phyloP scores from a whole-genome alignment of 53 echinoderm and acorn worm species.

The Henricia sp. region DNA sequence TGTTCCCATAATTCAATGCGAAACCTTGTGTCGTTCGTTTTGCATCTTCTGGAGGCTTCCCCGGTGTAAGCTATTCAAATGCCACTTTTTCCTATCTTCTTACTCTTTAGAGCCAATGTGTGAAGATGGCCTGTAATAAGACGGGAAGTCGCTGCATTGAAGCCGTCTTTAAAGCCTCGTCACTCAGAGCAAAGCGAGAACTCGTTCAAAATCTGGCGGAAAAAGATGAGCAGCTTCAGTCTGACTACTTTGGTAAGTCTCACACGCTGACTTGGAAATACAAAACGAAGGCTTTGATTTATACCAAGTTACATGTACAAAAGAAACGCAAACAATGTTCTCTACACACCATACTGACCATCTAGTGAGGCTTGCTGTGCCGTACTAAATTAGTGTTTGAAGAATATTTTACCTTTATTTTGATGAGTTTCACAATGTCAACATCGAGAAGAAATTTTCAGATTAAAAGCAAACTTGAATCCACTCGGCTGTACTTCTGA shows the following conservation, averaged over 20 bases:
- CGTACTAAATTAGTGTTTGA: neutral
- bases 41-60: neutral
- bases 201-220: constrained; percentile 76
- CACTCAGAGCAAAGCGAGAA: constrained; percentile 73
- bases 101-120: constrained; percentile 66
- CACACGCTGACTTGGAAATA: neutral
- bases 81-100: neutral
- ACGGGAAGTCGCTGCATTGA: constrained; percentile 83
- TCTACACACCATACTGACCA: neutral
- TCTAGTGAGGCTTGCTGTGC: neutral
- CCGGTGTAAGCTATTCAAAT: neutral
- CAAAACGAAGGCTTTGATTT: neutral
- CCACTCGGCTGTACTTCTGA: too few species aligned
- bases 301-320: too few species aligned
- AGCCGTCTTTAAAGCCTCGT: constrained; percentile 72
- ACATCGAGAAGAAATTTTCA: neutral
- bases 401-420: too few species aligned
- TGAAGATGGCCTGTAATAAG: constrained; percentile 85
- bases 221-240: constrained; percentile 78
- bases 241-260: constrained; percentile 70
- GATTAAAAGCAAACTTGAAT: neutral
- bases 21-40: too few species aligned
- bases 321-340: too few species aligned
- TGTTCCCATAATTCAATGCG: neutral
- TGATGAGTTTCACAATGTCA: neutral